Base-by-base conservation (phyloP, 2,113 vertebrate genomes). In the Phyllopteryx taeniolatus region DNA sequence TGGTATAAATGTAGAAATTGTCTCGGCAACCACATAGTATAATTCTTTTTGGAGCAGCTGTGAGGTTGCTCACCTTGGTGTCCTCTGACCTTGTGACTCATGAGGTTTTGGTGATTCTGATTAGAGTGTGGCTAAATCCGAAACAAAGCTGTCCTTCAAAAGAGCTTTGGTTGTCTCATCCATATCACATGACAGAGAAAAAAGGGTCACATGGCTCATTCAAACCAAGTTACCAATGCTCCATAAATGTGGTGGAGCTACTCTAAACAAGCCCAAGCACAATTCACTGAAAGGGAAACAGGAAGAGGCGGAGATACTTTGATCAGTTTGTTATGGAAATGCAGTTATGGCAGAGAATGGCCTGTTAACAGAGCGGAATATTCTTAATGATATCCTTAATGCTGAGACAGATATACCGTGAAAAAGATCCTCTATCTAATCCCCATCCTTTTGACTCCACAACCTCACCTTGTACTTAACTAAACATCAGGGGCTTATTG, bases 401-500 rank as follows among this genome's bases (percentile, higher is more conserved):
- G 27, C 17, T 14, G 61, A 51, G 53, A 47, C 68, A 73, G 66
- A 46, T 70, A 46, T 35, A 46, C 27, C 39, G 12, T 70, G 35
- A 74, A 62, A 76, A 44, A 72, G 22, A 33, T 47, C 46, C 62
- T 49, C 44, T 4, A 39, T 79, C 15, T 85, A 87, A 85, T 86
- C 85, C 83, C 54, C 77, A 66, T 71, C 65, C 73, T 71, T 60
- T 73, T 84, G 73, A 77, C 82, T 82, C 67, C 49, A 66, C 66
- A 73, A 43, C 76, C 66, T 83, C 44, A 39, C 63, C 43, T 65
- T 79, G 81, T 79, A 80, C 73, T 89, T 91, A 89, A 91, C 80
- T 91, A 90, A 89, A 91, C 90, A 81, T 82, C 44, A 78, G 69
- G 68, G 82, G 76, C 78, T 90, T 88, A 89, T 82, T 81, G 70